phyloP scores from a whole-genome alignment of 1,140 invertebrate species.

The Hylaeus anthracinus region DNA sequence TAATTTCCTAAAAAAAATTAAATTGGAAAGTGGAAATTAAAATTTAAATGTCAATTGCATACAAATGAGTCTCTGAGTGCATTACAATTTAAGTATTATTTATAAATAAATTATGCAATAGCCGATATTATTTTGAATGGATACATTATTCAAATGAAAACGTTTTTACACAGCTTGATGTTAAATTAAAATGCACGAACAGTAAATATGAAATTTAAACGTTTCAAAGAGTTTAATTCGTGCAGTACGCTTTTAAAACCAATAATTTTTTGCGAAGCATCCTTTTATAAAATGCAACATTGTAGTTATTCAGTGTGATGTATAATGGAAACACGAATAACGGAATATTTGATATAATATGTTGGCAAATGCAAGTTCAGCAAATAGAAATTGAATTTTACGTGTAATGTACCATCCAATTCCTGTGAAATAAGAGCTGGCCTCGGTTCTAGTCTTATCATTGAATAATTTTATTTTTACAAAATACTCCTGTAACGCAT shows the following conservation, averaged over 20 bases:
- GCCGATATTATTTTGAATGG: too few species aligned
- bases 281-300: neutral
- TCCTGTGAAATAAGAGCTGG: neutral
- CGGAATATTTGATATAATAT: neutral
- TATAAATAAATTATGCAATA: too few species aligned
- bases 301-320: neutral
- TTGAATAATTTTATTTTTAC: neutral
- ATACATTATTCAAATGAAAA: too few species aligned
- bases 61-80: too few species aligned
- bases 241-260: neutral
- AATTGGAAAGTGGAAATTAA: too few species aligned
- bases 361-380: neutral
- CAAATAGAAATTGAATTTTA: neutral
- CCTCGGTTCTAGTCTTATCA: neutral
- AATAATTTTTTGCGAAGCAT: neutral
- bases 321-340: too few species aligned
- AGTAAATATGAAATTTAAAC: too few species aligned
- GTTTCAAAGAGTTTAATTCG: neutral
- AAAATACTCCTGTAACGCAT: neutral
- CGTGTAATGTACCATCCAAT: neutral
- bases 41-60: too few species aligned
- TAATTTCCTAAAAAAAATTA: too few species aligned
- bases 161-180: too few species aligned
- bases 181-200: too few species aligned
- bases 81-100: too few species aligned